Evolutionary conservation across 2,113 vertebrate genomes (phyloP).

Genomic region (Ochotona princeps): DNA sequence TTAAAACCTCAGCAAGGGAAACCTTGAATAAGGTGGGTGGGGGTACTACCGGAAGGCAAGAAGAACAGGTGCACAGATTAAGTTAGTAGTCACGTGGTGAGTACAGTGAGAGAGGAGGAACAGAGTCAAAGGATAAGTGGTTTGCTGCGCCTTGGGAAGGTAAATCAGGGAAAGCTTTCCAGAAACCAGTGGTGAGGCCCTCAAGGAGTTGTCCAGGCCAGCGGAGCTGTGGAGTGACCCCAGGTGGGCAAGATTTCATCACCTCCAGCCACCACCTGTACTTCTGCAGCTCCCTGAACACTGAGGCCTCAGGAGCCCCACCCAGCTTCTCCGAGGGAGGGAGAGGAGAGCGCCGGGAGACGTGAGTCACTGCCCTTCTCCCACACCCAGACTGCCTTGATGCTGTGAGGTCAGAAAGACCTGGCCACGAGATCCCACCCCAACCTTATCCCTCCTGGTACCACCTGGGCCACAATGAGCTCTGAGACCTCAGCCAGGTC

Average conservation of each 20-base stretch:
- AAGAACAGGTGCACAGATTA: background rate
- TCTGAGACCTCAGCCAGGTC: background rate
- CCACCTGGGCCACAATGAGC: background rate
- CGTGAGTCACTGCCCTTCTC: background rate
- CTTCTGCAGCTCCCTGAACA: background rate
- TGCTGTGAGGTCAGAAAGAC: conserved; percentile 38
- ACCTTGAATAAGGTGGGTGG: background rate
- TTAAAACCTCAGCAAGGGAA: background rate
- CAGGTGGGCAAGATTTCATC: background rate
- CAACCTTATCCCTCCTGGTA: background rate
- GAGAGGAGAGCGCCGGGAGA: background rate
- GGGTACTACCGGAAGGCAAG: background rate
- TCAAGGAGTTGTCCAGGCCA: background rate
- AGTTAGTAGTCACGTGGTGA: background rate
- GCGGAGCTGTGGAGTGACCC: background rate
- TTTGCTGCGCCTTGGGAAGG: background rate
- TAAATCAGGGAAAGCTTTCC: background rate
- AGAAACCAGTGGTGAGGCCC: background rate
- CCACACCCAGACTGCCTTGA: background rate
- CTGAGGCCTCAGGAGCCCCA: background rate
- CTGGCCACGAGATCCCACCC: background rate
- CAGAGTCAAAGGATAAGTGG: background rate
- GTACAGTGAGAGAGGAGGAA: background rate
- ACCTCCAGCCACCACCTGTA: conserved; percentile 32
- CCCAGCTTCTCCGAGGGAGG: conserved; percentile 25